Percentiles rank a stretch among this genome's conserved stretches.
Conservation (phyloP, 2,888 invertebrate genomes). For the Strigamia maritima region DNA sequence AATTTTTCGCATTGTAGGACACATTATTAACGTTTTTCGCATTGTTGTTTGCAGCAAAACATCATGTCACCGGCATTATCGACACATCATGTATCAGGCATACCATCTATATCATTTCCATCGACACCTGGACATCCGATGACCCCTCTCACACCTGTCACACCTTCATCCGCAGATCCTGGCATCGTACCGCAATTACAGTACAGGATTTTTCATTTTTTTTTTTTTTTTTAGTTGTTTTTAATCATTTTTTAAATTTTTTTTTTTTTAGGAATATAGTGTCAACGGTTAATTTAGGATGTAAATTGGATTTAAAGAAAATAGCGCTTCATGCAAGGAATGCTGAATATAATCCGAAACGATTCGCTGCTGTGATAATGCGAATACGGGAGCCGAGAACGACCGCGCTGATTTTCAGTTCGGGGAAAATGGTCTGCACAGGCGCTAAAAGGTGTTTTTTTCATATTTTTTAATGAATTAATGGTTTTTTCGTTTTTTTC, state of each 20-base stretch:
- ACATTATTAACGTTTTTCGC: slow-evolving; percentile 47
- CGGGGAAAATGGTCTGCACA: slow-evolving; percentile 84
- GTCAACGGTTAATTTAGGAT: slow-evolving; percentile 92
- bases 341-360: slow-evolving; percentile 98
- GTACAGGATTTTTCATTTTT: slow-evolving; percentile 61
- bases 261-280: slow-evolving; percentile 78
- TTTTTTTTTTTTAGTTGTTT: slow-evolving; percentile 38
- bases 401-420: slow-evolving; percentile 76
- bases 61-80: slow-evolving; percentile 69
- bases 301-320: slow-evolving; percentile 91
- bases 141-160: slow-evolving; percentile 81
- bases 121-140: slow-evolving; percentile 43
- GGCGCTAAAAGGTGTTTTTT: slow-evolving; percentile 66
- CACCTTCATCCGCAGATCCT: slow-evolving; percentile 84
- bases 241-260: slow-evolving; percentile 45
- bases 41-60: slow-evolving; percentile 79
- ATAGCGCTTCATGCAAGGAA: slow-evolving; percentile 97
- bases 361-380: slow-evolving; percentile 99
- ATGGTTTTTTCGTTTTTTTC: background rate
- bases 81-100: slow-evolving; percentile 58
- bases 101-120: slow-evolving; percentile 37
- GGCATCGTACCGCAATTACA: slow-evolving; percentile 90
- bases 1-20: slow-evolving; percentile 6
- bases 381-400: slow-evolving; percentile 75
- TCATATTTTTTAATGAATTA: background rate